Percentiles rank a stretch among this genome's conserved stretches.
Evolutionary conservation across 2,113 vertebrate genomes (phyloP).

Genomic region (Colinus virginianus): DNA sequence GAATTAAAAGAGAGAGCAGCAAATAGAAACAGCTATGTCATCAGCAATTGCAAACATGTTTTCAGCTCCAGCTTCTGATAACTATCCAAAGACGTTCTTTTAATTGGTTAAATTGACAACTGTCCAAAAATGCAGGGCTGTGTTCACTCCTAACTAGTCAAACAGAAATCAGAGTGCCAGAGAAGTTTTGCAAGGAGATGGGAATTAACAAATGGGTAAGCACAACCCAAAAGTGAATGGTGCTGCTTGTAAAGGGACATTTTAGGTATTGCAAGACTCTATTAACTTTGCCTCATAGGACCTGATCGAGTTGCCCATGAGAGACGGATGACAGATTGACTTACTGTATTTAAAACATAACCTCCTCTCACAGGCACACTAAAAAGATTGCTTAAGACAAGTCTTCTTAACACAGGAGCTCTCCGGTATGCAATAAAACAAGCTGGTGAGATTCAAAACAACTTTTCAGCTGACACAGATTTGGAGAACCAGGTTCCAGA

Average conservation of each 20-base stretch:
- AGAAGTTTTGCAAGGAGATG: conserved; percentile 14
- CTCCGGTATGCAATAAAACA: not conserved
- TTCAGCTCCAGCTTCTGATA: conserved; percentile 56
- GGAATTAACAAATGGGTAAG: conserved; percentile 8
- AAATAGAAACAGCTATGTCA: conserved; percentile 75
- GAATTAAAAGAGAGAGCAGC: conserved; percentile 71
- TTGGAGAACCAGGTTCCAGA: not conserved
- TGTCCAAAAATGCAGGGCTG: conserved; percentile 52
- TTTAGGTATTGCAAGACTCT: not conserved
- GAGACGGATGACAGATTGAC: conserved; percentile 19
- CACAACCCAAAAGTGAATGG: fast-evolving
- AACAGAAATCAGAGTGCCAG: not conserved
- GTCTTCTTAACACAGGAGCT: conserved; percentile 13
- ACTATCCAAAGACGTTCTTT: conserved; percentile 60
- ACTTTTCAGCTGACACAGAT: not conserved
- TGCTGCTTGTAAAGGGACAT: not conserved
- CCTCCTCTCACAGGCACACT: not conserved
- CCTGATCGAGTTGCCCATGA: conserved; percentile 4
- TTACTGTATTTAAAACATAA: not conserved
- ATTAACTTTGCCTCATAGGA: not conserved
- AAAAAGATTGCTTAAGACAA: conserved; percentile 45
- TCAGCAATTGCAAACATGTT: conserved; percentile 68
- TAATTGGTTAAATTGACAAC: conserved; percentile 67
- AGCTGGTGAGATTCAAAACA: conserved; percentile 8
- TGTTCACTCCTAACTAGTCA: conserved; percentile 27